Evolutionary conservation across 2,797 vertebrate species (phyloP).

Genomic region (Hafferia zeledoni): DNA sequence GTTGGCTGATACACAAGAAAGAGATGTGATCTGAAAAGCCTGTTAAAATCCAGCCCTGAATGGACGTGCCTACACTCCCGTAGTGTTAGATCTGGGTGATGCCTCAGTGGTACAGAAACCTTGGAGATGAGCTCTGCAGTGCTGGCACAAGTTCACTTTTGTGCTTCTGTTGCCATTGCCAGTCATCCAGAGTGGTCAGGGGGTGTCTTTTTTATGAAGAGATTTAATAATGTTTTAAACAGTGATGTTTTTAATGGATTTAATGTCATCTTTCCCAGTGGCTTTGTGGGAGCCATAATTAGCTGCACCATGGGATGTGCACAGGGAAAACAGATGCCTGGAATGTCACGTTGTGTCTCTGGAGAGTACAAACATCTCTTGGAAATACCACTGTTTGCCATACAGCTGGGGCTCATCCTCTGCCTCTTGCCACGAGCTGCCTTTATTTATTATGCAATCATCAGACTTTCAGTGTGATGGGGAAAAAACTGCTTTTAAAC

Average conservation of each 20-base stretch:
- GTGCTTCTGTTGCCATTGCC: not conserved
- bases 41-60: not conserved
- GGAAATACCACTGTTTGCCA: conserved; percentile 27
- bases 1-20: not conserved
- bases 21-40: not conserved
- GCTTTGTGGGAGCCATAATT: conserved; percentile 18
- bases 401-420: not conserved
- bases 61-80: rapidly evolving
- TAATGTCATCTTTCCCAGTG: not conserved
- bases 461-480: not conserved
- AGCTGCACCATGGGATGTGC: not conserved
- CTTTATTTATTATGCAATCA: not conserved
- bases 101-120: not conserved
- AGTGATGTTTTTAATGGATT: not conserved
- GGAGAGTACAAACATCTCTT: not conserved
- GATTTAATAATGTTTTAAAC: not conserved
- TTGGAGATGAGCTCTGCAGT: not conserved
- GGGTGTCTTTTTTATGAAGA: not conserved
- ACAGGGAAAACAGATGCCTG: conserved; percentile 1
- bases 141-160: not conserved
- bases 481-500: not conserved
- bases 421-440: not conserved
- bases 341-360: conserved; percentile 23
- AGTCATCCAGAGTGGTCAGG: not conserved
- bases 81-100: not conserved